Percentiles rank a stretch among this genome's conserved stretches.
phyloP scores from a whole-genome alignment of 2,888 invertebrate species.

The Blastobasis adustella region DNA sequence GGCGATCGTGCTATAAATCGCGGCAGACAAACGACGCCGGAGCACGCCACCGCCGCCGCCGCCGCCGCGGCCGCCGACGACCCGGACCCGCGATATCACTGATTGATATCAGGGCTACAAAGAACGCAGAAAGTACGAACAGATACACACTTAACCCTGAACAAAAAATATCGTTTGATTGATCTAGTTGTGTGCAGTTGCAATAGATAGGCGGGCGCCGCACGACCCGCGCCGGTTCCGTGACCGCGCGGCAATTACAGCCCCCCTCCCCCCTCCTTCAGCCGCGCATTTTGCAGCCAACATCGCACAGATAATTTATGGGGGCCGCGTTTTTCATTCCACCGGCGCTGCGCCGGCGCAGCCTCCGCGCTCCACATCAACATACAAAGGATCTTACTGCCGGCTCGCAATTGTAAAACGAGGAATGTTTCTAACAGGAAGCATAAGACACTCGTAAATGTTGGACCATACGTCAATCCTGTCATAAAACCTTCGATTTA shows the following conservation, averaged over 20 bases:
- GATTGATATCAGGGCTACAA: too few species aligned
- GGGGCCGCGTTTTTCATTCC: conserved; percentile 17
- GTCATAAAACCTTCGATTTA: too few species aligned
- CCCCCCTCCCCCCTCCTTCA: background rate
- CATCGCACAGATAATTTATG: conserved; percentile 43
- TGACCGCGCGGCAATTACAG: conserved; percentile 41
- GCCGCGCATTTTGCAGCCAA: conserved; percentile 7
- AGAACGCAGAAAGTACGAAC: too few species aligned
- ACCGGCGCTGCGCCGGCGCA: conserved; percentile 2
- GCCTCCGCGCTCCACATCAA: background rate
- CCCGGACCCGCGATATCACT: background rate
- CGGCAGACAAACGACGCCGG: conserved; percentile 12
- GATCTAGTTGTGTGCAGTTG: too few species aligned
- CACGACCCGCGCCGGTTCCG: conserved; percentile 26
- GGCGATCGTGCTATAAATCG: conserved; percentile 11
- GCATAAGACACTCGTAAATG: too few species aligned
- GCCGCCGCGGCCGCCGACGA: background rate
- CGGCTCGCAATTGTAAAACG: too few species aligned
- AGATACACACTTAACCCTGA: too few species aligned
- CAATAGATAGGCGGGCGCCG: conserved; percentile 8
- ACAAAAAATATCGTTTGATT: too few species aligned
- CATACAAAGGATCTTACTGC: too few species aligned
- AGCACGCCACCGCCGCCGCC: conserved; percentile 8
- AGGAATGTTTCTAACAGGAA: too few species aligned
- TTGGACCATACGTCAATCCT: too few species aligned